Conservation (phyloP, 2,797 vertebrate genomes). For the Onychomys leucogaster region DNA sequence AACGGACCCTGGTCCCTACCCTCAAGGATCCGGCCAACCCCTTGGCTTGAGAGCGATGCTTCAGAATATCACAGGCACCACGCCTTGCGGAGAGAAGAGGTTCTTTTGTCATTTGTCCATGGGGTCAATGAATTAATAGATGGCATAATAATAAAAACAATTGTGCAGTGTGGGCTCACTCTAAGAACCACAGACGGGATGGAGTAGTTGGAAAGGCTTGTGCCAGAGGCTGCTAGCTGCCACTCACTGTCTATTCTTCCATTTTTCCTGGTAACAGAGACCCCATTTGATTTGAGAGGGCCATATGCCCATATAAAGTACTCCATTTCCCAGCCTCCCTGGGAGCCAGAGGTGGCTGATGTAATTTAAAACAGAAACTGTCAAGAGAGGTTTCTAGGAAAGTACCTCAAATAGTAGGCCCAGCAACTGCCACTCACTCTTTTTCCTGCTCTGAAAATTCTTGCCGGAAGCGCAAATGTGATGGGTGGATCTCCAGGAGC, state of each 20-base stretch:
- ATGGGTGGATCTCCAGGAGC: constrained; percentile 28
- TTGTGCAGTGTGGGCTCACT: constrained; percentile 61
- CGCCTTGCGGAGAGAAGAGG: constrained; percentile 73
- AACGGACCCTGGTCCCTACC: not conserved
- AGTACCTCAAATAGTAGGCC: constrained; percentile 35
- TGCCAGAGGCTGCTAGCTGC: constrained; percentile 81
- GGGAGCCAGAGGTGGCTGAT: constrained; percentile 41
- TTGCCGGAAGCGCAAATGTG: constrained; percentile 9
- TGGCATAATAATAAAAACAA: constrained; percentile 60
- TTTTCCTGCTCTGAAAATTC: constrained; percentile 40
- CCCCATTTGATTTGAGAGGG: constrained; percentile 64
- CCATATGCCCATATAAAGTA: constrained; percentile 60
- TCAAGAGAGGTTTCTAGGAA: constrained; percentile 51
- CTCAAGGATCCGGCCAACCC: constrained; percentile 32
- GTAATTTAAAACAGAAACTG: constrained; percentile 53
- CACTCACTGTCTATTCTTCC: constrained; percentile 65
- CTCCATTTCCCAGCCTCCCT: constrained; percentile 59
- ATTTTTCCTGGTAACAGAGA: constrained; percentile 73
- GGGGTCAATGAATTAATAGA: constrained; percentile 76
- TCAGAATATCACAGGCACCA: constrained; percentile 8
- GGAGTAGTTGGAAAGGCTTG: constrained; percentile 65
- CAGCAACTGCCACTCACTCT: not conserved
- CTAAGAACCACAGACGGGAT: constrained; percentile 66
- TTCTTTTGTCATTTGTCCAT: constrained; percentile 67
- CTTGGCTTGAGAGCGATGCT: constrained; percentile 58